A percentile compares a stretch with the other conserved stretches of the same genome.
phyloP scores from a whole-genome alignment of 1,140 invertebrate species.

The Neodiprion pinetum region DNA sequence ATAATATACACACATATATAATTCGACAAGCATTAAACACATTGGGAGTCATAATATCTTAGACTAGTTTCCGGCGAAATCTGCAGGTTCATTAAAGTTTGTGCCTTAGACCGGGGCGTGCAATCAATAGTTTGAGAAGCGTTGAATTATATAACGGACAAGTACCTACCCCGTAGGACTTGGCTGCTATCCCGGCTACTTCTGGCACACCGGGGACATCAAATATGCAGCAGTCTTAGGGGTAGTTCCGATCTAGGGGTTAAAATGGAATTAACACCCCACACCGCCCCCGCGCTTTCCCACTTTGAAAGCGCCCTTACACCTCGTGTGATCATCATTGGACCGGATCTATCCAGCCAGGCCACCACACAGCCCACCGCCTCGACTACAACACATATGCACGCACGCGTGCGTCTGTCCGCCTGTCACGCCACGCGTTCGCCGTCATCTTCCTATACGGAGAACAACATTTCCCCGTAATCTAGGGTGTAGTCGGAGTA shows the following conservation, averaged over 20 bases:
- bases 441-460: no score
- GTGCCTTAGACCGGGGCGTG: neutral
- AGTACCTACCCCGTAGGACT: slow-evolving; percentile 41
- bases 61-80: neutral
- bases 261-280: slow-evolving; percentile 59
- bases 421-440: no score
- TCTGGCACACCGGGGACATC: slow-evolving; percentile 35
- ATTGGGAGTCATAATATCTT: no score
- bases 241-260: slow-evolving; percentile 50
- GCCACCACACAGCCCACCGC: neutral
- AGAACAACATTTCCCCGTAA: no score
- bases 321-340: slow-evolving; percentile 32
- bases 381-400: no score
- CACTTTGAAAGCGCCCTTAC: slow-evolving; percentile 14
- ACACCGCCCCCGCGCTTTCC: slow-evolving; percentile 19
- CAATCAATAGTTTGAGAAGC: slow-evolving; percentile 41
- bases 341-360: slow-evolving; percentile 21
- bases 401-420: no score
- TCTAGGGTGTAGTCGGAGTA: no score
- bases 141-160: slow-evolving; percentile 53
- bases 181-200: slow-evolving; percentile 25
- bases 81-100: neutral
- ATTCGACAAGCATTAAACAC: no score
- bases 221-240: slow-evolving; percentile 59
- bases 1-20: no score